Base-by-base conservation (phyloP, 2,888 invertebrate genomes). In the Plebejus argus region DNA sequence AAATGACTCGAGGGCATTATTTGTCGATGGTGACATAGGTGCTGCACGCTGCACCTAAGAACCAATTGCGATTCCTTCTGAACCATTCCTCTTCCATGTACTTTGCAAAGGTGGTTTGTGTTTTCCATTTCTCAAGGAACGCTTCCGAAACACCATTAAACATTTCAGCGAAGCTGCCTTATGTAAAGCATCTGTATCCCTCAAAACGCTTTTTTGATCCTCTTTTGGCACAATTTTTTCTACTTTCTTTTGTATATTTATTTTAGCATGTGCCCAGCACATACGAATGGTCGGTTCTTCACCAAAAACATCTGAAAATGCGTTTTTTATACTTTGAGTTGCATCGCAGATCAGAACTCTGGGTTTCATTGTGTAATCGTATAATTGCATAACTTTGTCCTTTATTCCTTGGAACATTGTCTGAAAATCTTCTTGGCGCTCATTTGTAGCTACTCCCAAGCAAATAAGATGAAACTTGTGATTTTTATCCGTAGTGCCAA, bases 401-500 rank as follows among this genome's bases (percentile, higher is more conserved):
- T 61, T 61, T 20, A 61, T 12, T 20, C 61, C 61, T 20, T 61
- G 20, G 10, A 61, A 61, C 20, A 61, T 61, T 12, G 20, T 61
- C 23, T 61, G 20, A 23, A 61, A 61, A 61, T 61, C 61, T 23
- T 20, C 61, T 23, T 61, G 20, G 4, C 20, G 4, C 23, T 61
- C 61, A 61, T 23, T 20, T 2, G 20, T 61, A 20, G 61, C 20
- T 20, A 61, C 23, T 61, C 23, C 23, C 20, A 39, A 66, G 39
- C 61, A 66, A 35, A 45, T 23, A 23, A 49, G 74, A 20, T 74
- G 74, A 49, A 74, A 74, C 20, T 74, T 56, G 6, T 56, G 20
- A 28, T 75, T 75, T 75, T 56, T 75, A 28, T 75, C 75, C 12
- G 75, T 75, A 75, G 75, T 75, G 20, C 75, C 53, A 28, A 75